These are phyloP conservation scores for Drosophila mercatorum DNA, from an alignment of 2,888 invertebrate genomes.

Conservation along the genomic window DNA sequence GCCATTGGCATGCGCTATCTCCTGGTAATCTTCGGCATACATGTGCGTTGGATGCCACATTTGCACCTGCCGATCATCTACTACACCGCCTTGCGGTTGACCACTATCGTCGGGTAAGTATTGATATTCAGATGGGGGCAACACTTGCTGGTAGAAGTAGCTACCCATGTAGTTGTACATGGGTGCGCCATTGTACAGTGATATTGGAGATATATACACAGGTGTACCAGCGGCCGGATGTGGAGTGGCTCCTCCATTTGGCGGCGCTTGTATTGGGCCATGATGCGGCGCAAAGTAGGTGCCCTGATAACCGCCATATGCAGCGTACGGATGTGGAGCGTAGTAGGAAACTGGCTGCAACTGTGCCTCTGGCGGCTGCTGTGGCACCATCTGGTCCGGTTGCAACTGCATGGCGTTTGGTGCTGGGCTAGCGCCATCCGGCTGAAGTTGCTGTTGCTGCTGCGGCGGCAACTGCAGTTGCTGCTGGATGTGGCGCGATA, in stretches of 20 bases:
- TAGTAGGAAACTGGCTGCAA: conserved; percentile 67
- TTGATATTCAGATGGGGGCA: conserved; percentile 81
- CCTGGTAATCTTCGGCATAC: conserved; percentile 82
- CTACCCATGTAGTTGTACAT: conserved; percentile 80
- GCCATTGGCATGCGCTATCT: conserved; percentile 55
- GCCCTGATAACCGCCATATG: conserved; percentile 74
- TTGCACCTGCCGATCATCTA: conserved; percentile 74
- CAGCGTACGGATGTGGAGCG: conserved; percentile 67
- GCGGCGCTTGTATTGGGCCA: conserved; percentile 68
- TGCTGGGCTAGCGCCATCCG: conserved; percentile 54
- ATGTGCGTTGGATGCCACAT: conserved; percentile 82
- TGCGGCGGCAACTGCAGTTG: conserved; percentile 56
- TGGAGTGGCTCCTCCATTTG: conserved; percentile 68
- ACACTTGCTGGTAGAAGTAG: conserved; percentile 74
- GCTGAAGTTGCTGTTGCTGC: conserved; percentile 52
- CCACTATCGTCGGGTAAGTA: conserved; percentile 77
- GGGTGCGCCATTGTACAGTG: conserved; percentile 74
- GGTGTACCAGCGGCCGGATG: conserved; percentile 83
- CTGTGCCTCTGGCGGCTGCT: conserved; percentile 58
- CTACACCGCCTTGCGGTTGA: conserved; percentile 63
- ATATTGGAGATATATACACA: conserved; percentile 77
- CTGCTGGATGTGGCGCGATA: conserved; percentile 75
- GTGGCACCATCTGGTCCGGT: conserved; percentile 60
- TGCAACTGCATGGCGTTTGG: conserved; percentile 61
- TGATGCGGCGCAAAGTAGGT: conserved; percentile 81